Evolutionary conservation across 2,797 vertebrate species (phyloP), one percentile per base, ranked within the genome.

Genomic region (Etheostoma nigrum): DNA sequence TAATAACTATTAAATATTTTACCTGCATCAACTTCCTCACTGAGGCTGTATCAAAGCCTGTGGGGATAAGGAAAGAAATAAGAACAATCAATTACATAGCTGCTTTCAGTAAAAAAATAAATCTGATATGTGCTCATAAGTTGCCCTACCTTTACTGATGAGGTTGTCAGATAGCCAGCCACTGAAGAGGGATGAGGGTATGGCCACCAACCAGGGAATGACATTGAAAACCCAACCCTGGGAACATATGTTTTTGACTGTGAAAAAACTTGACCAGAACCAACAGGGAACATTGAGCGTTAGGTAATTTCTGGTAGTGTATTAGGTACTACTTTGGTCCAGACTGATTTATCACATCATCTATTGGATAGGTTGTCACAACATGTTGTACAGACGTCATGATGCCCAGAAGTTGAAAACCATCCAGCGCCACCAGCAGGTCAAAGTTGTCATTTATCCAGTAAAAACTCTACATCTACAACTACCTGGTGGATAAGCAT

Each of bases 201-300:
- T 97, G 13, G 97, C 97, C 82, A 97, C 96, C 78, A 99, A 91
- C 98, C 98, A 99, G 1, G 98, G 98, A 57, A 99, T 94, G 18
- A 98, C 97, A 36, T 99, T 99, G 90, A 98, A 99, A 89, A 99
- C 94, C 98, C 98, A 99, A 12, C 98, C 98, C 98, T 99, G 89
- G 12, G 36, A 40, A 40, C 49, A 85, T 54, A 57, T 53, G 30
- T 64, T 61, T 54, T 2, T 21, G 12, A 6, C 16, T 0, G 1
- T 68, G 19, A 40, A 77, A 59, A 33, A 72, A 67, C 57, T 67
- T 49, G 30, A 72, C 2, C 27, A 45, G 21, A 44, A 61, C 64
- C 48, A 25, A 11, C 11, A 30, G n/a, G 16, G 1, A 64, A 47
- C 51, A 25, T 19, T 0, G 1, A 53, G 18, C 19, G 5, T 51